These are phyloP conservation scores for Piscicola geometra DNA, from an alignment of 2,888 invertebrate species.

Conservation along the genomic window DNA sequence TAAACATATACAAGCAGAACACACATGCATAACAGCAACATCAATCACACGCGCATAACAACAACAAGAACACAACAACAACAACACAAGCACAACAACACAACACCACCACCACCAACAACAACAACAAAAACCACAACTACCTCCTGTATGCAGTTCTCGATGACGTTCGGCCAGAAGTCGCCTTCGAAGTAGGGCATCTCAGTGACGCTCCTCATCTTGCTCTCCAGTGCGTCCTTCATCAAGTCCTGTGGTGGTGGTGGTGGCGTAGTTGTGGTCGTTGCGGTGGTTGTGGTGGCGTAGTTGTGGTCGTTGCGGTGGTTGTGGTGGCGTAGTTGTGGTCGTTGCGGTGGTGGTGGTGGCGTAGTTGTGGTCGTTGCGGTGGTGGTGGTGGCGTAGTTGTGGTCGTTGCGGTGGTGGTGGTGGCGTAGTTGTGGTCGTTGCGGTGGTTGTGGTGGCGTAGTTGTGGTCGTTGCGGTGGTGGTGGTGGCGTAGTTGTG, in stretches of 20 bases:
- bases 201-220: slow-evolving; percentile 63
- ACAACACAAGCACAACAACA: not conserved
- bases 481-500: too few species aligned
- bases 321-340: not conserved
- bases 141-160: slow-evolving; percentile 96
- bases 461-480: too few species aligned
- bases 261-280: not conserved
- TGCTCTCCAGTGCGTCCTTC: slow-evolving; percentile 98
- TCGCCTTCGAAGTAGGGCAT: slow-evolving; percentile 66
- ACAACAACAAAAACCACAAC: slow-evolving; percentile 52
- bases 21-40: too few species aligned
- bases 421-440: too few species aligned
- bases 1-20: too few species aligned
- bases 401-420: too few species aligned
- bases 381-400: not conserved
- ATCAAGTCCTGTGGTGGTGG: slow-evolving; percentile 58
- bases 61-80: not conserved
- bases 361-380: not conserved
- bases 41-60: too few species aligned
- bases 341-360: not conserved
- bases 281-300: not conserved
- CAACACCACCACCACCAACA: not conserved
- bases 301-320: not conserved
- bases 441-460: too few species aligned
- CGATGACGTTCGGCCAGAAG: slow-evolving; percentile 99